Evolutionary conservation across 2,113 vertebrate species (phyloP).

Genomic region (Pyrgilauda ruficollis): DNA sequence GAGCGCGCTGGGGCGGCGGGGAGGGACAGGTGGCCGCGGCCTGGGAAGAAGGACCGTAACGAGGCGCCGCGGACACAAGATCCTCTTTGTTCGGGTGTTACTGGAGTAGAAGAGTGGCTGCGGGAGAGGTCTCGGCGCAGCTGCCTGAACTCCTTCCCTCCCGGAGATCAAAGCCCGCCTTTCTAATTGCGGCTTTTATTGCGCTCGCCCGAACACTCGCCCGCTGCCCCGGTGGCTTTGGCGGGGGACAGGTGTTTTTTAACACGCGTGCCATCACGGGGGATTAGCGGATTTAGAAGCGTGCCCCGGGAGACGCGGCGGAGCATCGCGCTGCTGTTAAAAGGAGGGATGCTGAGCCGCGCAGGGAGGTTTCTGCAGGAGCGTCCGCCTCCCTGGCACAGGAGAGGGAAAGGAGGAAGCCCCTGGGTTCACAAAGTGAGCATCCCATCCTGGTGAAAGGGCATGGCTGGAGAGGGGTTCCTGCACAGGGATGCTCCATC

Average conservation of each 20-base stretch:
- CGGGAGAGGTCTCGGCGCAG: conserved; percentile 3
- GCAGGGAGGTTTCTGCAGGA: not conserved
- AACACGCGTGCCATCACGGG: not conserved
- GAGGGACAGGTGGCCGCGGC: not conserved
- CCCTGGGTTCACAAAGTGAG: rapidly evolving
- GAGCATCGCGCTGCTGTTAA: not conserved
- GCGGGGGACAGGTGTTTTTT: not conserved
- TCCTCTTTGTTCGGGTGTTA: conserved; percentile 15
- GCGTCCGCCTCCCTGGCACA: not conserved
- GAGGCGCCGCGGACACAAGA: not conserved
- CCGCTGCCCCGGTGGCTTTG: not conserved
- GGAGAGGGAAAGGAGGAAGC: not conserved
- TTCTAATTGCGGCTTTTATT: not conserved
- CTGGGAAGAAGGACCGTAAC: not conserved
- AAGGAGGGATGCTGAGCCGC: not conserved
- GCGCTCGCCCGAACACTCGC: not conserved
- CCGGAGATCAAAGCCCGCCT: not conserved
- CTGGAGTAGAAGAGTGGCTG: not conserved
- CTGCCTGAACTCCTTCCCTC: conserved; percentile 39
- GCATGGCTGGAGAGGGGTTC: not conserved
- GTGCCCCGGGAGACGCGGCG: not conserved
- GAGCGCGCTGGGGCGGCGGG: not conserved
- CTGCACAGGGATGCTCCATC: not conserved
- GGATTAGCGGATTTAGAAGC: not conserved
- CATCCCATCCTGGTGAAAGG: not conserved